Base-by-base conservation (phyloP, 2,113 vertebrate species). In the Archocentrus centrarchus region DNA sequence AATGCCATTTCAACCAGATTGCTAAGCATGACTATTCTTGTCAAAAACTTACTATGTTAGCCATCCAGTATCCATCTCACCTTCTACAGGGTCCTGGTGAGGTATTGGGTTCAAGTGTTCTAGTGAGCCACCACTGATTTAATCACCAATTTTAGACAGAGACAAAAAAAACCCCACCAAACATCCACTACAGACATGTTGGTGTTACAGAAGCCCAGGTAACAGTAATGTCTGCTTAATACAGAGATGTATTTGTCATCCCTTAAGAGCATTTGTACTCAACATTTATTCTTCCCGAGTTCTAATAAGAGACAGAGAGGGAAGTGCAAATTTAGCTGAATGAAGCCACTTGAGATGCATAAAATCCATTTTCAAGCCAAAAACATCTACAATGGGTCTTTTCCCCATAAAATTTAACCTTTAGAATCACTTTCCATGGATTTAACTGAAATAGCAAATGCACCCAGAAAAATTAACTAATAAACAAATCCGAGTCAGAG, bases 281-380 rank as follows among this genome's bases (percentile, higher is more conserved):
- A 77, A 63, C 35, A 59, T 77, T 68, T 81, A 57, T 17, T 20
- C 59, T 64, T 78, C 58, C 3, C 11, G 41, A 57, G 24, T 73
- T 53, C 7, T 77, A 27, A 57, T 61, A 63, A 85, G 30, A 61
- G 61, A 35, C 18, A 53, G 50, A 30, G 41, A 47, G 6, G 17
- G n/a, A 64, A 83, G 79, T 81, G 57, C 39, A 14, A 63, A 80
- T 85, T 68, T 75, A 17, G 10, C 53, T 18, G 17, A 58, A 2
- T 59, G 20, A 73, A 77, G 50, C 6, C 20, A 0, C 32, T 59
- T 50, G 27, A 83, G 61, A 83, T 5, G 1, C 15, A 22, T 30
- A 37, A 30, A 57, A 60, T 50, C 55, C 3, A 61, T 83, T 66
- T 55, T 22, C 13, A 37, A 41, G 30, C 24, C 3, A 62, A 66